These are phyloP conservation scores for Etheostoma cragini DNA, from an alignment of 2,113 vertebrate species.

Conservation along the genomic window DNA sequence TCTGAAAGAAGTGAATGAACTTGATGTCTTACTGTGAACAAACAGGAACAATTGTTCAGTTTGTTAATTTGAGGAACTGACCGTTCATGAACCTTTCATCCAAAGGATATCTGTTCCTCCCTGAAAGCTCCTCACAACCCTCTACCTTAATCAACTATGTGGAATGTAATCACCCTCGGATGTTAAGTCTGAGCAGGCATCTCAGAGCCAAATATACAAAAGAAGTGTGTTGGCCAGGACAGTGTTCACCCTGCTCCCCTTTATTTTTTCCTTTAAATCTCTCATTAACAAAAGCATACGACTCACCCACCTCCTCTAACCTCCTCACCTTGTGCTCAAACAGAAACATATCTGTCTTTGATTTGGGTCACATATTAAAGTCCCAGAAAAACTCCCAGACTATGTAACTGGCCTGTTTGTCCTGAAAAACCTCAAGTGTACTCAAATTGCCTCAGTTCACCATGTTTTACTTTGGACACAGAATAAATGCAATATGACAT, in stretches of 20 bases:
- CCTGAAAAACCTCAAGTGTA: conserved; percentile 57
- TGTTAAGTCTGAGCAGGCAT: conserved; percentile 30
- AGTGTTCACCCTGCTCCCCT: not conserved
- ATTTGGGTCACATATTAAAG: conserved; percentile 12
- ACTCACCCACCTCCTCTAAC: not conserved
- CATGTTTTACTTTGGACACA: conserved; percentile 55
- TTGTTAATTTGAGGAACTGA: conserved; percentile 8
- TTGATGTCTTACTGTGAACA: not conserved
- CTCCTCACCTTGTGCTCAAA: conserved; percentile 11
- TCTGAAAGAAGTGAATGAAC: conserved; percentile 32
- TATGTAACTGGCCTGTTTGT: conserved; percentile 17
- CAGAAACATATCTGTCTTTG: not conserved
- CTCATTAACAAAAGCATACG: not conserved
- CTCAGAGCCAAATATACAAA: conserved; percentile 42
- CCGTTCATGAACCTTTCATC: conserved; percentile 29
- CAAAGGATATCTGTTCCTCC: conserved; percentile 7
- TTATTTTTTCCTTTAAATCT: not conserved
- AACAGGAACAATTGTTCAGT: conserved; percentile 2
- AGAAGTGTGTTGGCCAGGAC: not conserved
- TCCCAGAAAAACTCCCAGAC: not conserved
- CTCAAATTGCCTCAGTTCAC: conserved; percentile 64
- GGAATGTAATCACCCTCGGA: conserved; percentile 73
- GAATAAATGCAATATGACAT: conserved; percentile 67
- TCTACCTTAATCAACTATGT: conserved; percentile 54
- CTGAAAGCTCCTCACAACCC: conserved; percentile 42